Base-by-base conservation (phyloP, 2,888 invertebrate genomes). In the Schrankia costaestrigalis region DNA sequence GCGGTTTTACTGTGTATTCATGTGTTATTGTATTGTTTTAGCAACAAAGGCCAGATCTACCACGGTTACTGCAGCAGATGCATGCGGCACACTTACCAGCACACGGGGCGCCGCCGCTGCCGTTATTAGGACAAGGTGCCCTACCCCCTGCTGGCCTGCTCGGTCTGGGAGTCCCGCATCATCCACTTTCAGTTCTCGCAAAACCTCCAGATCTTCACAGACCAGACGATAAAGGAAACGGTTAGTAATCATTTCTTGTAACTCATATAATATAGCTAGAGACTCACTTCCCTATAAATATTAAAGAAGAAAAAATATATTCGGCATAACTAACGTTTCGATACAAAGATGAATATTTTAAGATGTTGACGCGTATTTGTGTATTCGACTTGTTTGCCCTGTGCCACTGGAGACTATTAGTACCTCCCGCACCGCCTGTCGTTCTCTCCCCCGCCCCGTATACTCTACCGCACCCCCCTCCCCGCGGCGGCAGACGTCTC, bases 11-110 rank as follows among this genome's bases (percentile, higher is more conserved):
- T 3, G 14, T 18, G 19, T 26, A 8, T 23, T 31, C 3, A 36
- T 9, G n/a, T 37, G 25, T 3, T 29, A 25, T 26, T 47, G 26
- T 41, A 40, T 63, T 63, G 49, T 71, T 73, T 17, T 91, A 95
- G 94, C 95, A 95, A 92, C 95, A 95, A 88, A 90, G 95, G 81
- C 94, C 94, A 38, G 95, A 95, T 77, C 86, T 95, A 60, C 95
- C 95, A 17, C 90, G 95, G 78, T 80, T 94, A 47, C 89, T 96
- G 79, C 97, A 97, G 85, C 97, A 97, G 86, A 96, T 97, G 95
- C 97, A 97, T 78, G 96, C 95, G 18, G 96, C 96, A 63, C 96
- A 95, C 82, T 72, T 90, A 40, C 93, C 95, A 53, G 90, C 92
- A 37, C 93, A 93, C 41, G 91, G 92, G 26, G 93, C 94, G 31